Percentiles rank a stretch among this genome's conserved stretches.
phyloP scores from a whole-genome alignment of 2,888 invertebrate genomes.

The Troglohyphantes excavatus region DNA sequence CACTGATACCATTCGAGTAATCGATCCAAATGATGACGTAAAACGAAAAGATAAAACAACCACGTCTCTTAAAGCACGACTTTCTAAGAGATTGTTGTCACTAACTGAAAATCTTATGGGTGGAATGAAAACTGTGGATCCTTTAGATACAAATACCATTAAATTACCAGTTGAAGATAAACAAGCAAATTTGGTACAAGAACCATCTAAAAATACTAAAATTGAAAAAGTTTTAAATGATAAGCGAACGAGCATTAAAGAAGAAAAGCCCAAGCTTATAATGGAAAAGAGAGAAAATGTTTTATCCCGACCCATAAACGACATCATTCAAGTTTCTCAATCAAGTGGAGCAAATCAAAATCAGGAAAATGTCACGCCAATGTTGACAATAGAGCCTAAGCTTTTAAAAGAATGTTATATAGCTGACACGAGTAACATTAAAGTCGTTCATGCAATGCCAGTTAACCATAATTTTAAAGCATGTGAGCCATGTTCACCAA shows the following conservation, averaged over 20 bases:
- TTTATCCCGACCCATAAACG: conserved; percentile 43
- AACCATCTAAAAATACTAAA: conserved; percentile 32
- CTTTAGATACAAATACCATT: conserved; percentile 12
- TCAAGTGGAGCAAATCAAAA: conserved; percentile 8
- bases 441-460: conserved; percentile 59
- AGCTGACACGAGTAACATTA: conserved; percentile 47
- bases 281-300: conserved; percentile 54
- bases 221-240: conserved; percentile 55
- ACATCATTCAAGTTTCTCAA: conserved; percentile 29
- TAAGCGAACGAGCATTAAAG: conserved; percentile 62
- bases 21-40: conserved; percentile 32
- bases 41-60: conserved; percentile 57
- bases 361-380: conserved; percentile 16
- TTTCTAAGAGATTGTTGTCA: conserved; percentile 73
- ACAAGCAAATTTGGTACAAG: conserved; percentile 18
- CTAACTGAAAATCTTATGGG: conserved; percentile 76
- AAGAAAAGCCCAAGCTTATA: conserved; percentile 67
- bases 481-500: conserved; percentile 34
- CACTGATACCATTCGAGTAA: neutral
- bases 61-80: conserved; percentile 67
- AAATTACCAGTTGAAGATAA: conserved; percentile 53
- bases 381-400: conserved; percentile 56
- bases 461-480: conserved; percentile 47
- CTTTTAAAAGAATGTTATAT: conserved; percentile 57
- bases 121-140: conserved; percentile 18